These are phyloP conservation scores for Eumaeus atala DNA, from an alignment of 1,140 invertebrate genomes.

Conservation along the genomic window DNA sequence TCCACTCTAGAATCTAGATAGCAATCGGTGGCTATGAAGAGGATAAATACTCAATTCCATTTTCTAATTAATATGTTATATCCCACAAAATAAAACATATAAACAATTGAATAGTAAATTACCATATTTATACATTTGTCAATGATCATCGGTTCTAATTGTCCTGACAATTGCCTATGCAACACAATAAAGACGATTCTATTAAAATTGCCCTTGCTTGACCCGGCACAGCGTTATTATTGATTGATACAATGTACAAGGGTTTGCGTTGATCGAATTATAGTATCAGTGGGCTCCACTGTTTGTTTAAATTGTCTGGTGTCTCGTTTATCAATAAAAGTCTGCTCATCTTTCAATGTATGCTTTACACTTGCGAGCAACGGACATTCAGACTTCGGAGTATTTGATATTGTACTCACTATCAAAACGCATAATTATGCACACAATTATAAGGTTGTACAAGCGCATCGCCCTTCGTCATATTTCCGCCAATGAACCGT, in stretches of 20 bases:
- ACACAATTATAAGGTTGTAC: too few relatives aligned
- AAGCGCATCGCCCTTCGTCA: too few relatives aligned
- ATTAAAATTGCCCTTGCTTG: constrained; percentile 4
- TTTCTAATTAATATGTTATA: not conserved
- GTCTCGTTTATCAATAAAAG: not conserved
- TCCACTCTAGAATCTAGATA: too few relatives aligned
- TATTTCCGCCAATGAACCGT: too few relatives aligned
- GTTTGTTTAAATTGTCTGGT: not conserved
- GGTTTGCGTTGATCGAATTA: not conserved
- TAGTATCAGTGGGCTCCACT: not conserved
- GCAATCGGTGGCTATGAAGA: too few relatives aligned
- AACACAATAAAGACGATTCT: not conserved
- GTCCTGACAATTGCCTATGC: not conserved
- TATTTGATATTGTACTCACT: too few relatives aligned
- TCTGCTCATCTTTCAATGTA: too few relatives aligned
- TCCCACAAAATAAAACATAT: too few relatives aligned
- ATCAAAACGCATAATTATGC: too few relatives aligned
- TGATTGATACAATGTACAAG: constrained; percentile 3
- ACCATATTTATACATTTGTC: not conserved
- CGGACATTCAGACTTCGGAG: constrained; percentile 1
- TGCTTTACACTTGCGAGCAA: not conserved
- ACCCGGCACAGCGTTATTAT: not conserved
- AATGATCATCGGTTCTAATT: not conserved
- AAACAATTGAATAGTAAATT: not conserved
- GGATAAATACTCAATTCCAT: too few relatives aligned